These are phyloP conservation scores for Drymodes brunneopygia DNA, from an alignment of 2,113 vertebrate genomes.

Conservation along the genomic window DNA sequence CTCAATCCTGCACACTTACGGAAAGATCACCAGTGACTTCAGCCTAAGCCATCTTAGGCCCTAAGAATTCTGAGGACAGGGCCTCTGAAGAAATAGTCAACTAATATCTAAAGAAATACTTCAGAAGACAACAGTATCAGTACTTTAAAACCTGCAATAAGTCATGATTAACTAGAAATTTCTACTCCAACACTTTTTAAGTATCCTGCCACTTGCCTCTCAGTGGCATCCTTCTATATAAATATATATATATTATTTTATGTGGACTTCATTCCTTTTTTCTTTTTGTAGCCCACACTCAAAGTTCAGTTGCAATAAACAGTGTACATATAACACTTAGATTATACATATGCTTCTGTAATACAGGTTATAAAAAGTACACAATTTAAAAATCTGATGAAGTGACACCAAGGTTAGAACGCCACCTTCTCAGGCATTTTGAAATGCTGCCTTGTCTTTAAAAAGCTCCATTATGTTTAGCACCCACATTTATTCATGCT, in stretches of 20 bases:
- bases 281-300: neutral
- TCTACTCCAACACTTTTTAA: neutral
- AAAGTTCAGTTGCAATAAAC: neutral
- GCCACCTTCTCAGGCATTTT: neutral
- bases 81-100: neutral
- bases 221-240: neutral
- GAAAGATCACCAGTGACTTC: neutral
- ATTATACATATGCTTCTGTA: neutral
- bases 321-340: neutral
- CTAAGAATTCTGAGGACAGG: neutral
- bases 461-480: neutral
- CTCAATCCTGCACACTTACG: neutral
- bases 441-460: neutral
- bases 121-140: neutral
- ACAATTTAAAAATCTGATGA: neutral
- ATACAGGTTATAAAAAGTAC: neutral
- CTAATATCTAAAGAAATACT: neutral
- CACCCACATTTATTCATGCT: neutral
- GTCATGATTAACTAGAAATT: neutral
- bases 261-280: neutral
- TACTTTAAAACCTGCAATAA: neutral
- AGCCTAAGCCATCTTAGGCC: neutral
- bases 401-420: neutral
- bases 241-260: neutral
- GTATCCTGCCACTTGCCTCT: neutral